phyloP scores from a whole-genome alignment of 1,140 invertebrate genomes.

The Heliothis subflexa region DNA sequence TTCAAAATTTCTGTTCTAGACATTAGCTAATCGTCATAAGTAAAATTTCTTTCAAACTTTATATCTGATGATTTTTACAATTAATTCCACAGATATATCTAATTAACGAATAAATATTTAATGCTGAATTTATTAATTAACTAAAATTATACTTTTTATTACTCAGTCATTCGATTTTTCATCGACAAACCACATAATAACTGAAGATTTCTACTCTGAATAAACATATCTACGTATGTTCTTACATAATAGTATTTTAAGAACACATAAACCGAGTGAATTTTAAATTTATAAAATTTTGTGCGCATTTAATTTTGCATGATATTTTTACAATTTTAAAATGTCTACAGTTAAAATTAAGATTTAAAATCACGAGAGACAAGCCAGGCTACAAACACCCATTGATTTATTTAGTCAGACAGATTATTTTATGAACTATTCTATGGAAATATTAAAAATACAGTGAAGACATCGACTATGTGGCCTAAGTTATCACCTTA shows the following conservation, averaged over 20 bases:
- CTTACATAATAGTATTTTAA: no score
- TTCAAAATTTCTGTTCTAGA: no score
- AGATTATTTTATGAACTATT: conserved; percentile 55
- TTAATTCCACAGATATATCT: no score
- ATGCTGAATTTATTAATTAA: no score
- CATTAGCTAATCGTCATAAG: no score
- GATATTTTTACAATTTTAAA: not conserved
- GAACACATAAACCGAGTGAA: not conserved
- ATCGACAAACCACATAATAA: not conserved
- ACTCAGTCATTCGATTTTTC: not conserved
- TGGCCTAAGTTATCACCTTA: conserved; percentile 74
- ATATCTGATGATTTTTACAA: no score
- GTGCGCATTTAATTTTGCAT: conserved; percentile 39
- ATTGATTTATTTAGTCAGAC: conserved; percentile 32
- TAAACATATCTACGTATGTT: not conserved
- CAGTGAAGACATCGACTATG: conserved; percentile 81
- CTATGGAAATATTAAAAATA: conserved; percentile 82
- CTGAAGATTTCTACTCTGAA: not conserved
- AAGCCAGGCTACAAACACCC: conserved; percentile 1
- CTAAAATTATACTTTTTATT: not conserved
- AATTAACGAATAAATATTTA: no score
- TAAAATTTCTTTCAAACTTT: no score
- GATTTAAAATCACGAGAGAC: not conserved
- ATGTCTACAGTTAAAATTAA: not conserved
- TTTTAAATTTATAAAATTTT: conserved; percentile 9